Evolutionary conservation across 2,797 vertebrate species (phyloP).

Genomic region (Simalia tracyae): DNA sequence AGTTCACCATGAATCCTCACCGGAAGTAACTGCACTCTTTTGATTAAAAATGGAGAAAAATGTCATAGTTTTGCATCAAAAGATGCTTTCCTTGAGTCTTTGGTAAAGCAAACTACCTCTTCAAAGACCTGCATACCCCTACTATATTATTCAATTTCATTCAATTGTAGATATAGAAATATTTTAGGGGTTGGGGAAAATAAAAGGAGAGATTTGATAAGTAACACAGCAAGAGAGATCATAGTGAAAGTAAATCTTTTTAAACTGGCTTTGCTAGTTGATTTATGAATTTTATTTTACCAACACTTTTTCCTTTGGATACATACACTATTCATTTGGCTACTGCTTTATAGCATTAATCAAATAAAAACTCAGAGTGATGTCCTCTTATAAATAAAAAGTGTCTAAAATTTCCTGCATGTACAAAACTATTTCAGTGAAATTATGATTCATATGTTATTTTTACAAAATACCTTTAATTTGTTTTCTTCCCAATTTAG

Average conservation of each 20-base stretch:
- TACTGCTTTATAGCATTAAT: not conserved
- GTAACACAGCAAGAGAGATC: not conserved
- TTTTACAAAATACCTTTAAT: not conserved
- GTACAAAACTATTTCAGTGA: slow-evolving; percentile 6
- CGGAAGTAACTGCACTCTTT: not conserved
- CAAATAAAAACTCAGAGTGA: not conserved
- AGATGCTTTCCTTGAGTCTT: not conserved
- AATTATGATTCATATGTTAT: not conserved
- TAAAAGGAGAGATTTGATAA: not conserved
- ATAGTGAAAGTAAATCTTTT: not conserved
- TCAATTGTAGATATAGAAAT: slow-evolving; percentile 1
- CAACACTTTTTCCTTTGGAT: not conserved
- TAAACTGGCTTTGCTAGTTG: not conserved
- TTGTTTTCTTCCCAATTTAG: not conserved
- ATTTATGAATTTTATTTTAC: not conserved
- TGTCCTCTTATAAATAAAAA: slow-evolving; percentile 3
- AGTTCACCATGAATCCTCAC: not conserved
- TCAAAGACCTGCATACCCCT: not conserved
- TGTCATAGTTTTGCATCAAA: not conserved
- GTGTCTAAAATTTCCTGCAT: slow-evolving; percentile 1
- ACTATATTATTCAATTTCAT: not conserved
- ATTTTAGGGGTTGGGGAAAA: not conserved
- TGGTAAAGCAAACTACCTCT: not conserved
- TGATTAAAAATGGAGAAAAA: not conserved
- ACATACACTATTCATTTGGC: not conserved